Conservation (phyloP, 2,888 invertebrate species). For the Noctua janthina region DNA sequence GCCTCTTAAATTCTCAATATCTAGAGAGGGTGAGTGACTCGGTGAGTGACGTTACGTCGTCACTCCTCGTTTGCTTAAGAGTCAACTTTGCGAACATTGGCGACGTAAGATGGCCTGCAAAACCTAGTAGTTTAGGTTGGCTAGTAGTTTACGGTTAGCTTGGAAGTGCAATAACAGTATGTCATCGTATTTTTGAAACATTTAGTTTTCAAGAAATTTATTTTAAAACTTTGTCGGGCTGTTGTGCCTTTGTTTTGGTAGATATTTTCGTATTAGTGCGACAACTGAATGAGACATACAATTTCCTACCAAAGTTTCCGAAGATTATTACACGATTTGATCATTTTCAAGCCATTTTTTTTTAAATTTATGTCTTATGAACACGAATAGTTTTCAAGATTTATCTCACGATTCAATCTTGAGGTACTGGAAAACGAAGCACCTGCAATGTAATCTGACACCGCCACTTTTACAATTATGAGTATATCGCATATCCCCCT, state of each 20-base stretch:
- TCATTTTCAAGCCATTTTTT: not conserved
- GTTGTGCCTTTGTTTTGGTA: not conserved
- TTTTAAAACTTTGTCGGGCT: not conserved
- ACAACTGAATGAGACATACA: not conserved
- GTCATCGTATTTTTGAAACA: slow-evolving; percentile 19
- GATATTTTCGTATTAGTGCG: not conserved
- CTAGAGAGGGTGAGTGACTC: not conserved
- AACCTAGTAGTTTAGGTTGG: too few relatives aligned
- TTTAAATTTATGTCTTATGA: not conserved
- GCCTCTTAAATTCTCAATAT: slow-evolving; percentile 17
- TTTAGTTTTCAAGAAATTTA: slow-evolving; percentile 5
- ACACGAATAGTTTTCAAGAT: not conserved
- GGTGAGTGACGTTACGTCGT: not conserved
- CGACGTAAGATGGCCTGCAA: not conserved
- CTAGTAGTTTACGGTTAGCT: slow-evolving; percentile 1
- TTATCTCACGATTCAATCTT: not conserved
- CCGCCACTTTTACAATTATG: slow-evolving; percentile 8
- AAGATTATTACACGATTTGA: not conserved
- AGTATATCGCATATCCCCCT: slow-evolving; percentile 1
- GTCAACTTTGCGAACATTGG: slow-evolving; percentile 32
- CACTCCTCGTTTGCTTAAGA: slow-evolving; percentile 18
- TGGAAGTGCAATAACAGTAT: slow-evolving; percentile 39
- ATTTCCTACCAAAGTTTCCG: not conserved
- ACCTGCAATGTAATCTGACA: not conserved
- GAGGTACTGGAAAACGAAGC: not conserved